These are phyloP conservation scores for Orbicella faveolata DNA, from an alignment of 64 coral and sea anemone genomes.

Conservation along the genomic window DNA sequence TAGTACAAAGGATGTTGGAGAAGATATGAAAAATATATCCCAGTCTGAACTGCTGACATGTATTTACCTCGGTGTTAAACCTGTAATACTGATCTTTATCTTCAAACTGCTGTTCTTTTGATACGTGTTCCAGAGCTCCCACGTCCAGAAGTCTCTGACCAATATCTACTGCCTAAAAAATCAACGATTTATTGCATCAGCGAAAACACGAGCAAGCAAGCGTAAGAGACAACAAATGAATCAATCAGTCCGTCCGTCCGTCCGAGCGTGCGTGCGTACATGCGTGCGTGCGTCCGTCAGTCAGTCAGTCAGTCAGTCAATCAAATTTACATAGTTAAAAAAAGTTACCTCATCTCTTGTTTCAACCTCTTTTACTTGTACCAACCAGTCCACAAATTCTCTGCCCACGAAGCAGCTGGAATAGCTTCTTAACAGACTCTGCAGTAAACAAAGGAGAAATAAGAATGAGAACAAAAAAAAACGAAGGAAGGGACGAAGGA, in stretches of 20 bases:
- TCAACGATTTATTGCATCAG: not conserved
- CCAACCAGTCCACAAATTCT: slow-evolving; percentile 92
- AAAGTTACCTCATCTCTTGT: slow-evolving; percentile 62
- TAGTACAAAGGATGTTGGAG: too few species aligned
- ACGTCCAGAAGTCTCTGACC: slow-evolving; percentile 77
- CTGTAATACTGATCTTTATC: slow-evolving; percentile 94
- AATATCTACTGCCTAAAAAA: slow-evolving; percentile 65
- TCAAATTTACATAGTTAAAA: not conserved
- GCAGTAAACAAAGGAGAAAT: not conserved
- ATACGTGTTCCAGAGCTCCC: slow-evolving; percentile 70
- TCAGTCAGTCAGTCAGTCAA: too few species aligned
- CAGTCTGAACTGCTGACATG: too few species aligned
- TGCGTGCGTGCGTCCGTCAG: too few species aligned
- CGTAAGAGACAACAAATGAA: not conserved
- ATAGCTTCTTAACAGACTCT: slow-evolving; percentile 83
- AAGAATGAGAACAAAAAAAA: not conserved
- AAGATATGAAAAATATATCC: too few species aligned
- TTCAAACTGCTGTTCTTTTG: slow-evolving; percentile 78
- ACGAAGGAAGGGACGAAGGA: too few species aligned
- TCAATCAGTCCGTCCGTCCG: not conserved
- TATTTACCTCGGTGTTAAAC: slow-evolving; percentile 50
- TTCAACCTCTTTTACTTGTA: slow-evolving; percentile 65
- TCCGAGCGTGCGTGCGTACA: not conserved
- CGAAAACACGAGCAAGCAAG: too few species aligned
- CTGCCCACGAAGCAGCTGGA: slow-evolving; percentile 83